Conservation (phyloP, 2,113 vertebrate species). For the Oophaga pumilio region DNA sequence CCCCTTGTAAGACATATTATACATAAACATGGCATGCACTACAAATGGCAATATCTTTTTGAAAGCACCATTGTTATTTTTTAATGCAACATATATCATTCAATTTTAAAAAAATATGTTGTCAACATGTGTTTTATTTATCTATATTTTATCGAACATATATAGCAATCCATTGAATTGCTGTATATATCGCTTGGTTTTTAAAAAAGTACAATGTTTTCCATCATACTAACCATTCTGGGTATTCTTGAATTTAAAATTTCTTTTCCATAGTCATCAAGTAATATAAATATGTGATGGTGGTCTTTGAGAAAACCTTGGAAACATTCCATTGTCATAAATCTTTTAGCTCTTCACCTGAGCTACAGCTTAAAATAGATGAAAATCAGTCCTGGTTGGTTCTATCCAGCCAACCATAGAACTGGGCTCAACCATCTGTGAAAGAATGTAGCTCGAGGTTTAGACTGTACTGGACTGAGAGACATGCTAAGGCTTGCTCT, state of each 20-base stretch:
- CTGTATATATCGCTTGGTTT: no score
- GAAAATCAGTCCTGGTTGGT: not conserved
- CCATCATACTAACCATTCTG: not conserved
- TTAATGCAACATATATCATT: no score
- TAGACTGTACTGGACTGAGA: conserved; percentile 7
- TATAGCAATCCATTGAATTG: no score
- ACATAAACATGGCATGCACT: no score
- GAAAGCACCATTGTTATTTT: no score
- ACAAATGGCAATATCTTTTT: no score
- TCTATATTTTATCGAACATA: no score
- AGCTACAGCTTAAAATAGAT: not conserved
- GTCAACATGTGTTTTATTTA: no score
- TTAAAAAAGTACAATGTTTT: no score
- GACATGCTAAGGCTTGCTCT: conserved; percentile 32
- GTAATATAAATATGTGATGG: conserved; percentile 22
- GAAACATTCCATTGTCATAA: conserved; percentile 1
- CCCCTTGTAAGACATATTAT: no score
- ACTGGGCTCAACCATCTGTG: conserved; percentile 22
- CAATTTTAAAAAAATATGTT: no score
- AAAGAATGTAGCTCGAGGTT: conserved; percentile 32
- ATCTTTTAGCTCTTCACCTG: conserved; percentile 1
- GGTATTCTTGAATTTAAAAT: not conserved
- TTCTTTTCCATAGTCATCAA: not conserved
- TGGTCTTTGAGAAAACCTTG: not conserved
- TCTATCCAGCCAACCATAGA: conserved; percentile 28